Base-by-base conservation (phyloP, 2,888 invertebrate genomes). In the Platycnemis pennipes region DNA sequence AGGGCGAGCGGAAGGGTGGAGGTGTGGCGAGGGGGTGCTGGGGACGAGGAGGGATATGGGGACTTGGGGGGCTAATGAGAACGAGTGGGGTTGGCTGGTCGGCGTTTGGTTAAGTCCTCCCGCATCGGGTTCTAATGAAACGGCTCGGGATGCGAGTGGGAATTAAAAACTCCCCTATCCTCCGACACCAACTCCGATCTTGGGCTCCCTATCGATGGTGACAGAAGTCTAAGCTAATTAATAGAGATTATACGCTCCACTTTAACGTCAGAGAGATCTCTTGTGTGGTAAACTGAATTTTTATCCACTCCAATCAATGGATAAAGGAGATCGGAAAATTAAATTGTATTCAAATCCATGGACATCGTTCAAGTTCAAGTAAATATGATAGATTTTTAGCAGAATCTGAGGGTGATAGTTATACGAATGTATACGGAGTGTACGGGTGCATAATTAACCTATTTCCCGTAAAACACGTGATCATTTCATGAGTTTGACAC, bases 211-310 rank as follows among this genome's bases (percentile, higher is more conserved):
- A 42, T 63, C 63, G 91, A 91, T 91, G 91, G 37, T 91, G 56
- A 91, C 91, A 91, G 63, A 63, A 69, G 91, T 56, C n/a, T 44
- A 91, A 91, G 69, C 91, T 56, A 91, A 91, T 91, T 91, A 91
- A 91, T 91, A 91, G 91, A 49, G 91, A 91, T 91, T 91, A 91
- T 77, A 26, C 63, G 56, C n/a, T 7, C n/a, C 69, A 45, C 63
- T 91, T 69, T 11, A 91, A 63, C 63, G 91, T n/a, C 63, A 37
- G 63, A 22, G 42, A 22, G 91, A 56, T 91, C 69, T 44, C 63
- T 44, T 91, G 13, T 26, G 37, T 44, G 63, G 37, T 63, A 69
- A 45, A 22, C 56, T 91, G 63, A 44, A 91, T 63, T 91, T 87
- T 45, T 91, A 91, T 63, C 91, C 77, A 63, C 91, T 63, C 91